Percentiles rank a stretch among this genome's conserved stretches.
Evolutionary conservation across 2,113 vertebrate genomes (phyloP).

Genomic region (Ailuropoda melanoleuca): DNA sequence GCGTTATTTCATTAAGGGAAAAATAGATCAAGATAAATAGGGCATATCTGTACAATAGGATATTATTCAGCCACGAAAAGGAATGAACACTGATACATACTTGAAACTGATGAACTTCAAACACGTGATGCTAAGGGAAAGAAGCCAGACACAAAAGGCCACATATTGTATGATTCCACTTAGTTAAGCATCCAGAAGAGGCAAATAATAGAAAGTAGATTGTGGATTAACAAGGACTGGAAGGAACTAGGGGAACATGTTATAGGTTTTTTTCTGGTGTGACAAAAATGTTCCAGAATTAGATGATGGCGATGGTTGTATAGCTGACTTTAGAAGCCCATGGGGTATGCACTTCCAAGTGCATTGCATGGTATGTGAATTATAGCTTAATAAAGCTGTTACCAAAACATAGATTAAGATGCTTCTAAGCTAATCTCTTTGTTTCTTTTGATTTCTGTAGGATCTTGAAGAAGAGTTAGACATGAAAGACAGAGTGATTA

Average conservation of each 20-base stretch:
- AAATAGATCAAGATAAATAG: neutral
- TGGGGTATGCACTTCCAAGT: neutral
- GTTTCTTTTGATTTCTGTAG: slow-evolving; percentile 80
- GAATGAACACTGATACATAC: neutral
- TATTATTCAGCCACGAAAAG: neutral
- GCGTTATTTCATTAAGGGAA: neutral
- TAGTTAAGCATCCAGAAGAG: neutral
- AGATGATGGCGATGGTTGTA: neutral
- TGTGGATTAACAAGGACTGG: neutral
- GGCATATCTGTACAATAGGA: neutral
- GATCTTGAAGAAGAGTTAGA: slow-evolving; percentile 95
- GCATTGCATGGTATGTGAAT: neutral
- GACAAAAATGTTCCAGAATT: neutral
- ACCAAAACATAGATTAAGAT: neutral
- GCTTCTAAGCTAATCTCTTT: neutral
- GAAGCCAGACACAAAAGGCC: neutral
- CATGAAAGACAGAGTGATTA: slow-evolving; percentile 94
- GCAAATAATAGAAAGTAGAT: neutral
- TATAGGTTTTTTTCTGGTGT: neutral
- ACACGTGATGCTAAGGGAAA: neutral
- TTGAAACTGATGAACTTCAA: neutral
- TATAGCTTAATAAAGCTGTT: neutral
- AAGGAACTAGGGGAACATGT: neutral
- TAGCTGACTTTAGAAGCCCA: neutral
- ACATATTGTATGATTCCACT: neutral